A percentile compares a stretch with the other conserved stretches of the same genome.
Conservation (phyloP, 2,888 invertebrate genomes). For the Eucera pruinosa region DNA sequence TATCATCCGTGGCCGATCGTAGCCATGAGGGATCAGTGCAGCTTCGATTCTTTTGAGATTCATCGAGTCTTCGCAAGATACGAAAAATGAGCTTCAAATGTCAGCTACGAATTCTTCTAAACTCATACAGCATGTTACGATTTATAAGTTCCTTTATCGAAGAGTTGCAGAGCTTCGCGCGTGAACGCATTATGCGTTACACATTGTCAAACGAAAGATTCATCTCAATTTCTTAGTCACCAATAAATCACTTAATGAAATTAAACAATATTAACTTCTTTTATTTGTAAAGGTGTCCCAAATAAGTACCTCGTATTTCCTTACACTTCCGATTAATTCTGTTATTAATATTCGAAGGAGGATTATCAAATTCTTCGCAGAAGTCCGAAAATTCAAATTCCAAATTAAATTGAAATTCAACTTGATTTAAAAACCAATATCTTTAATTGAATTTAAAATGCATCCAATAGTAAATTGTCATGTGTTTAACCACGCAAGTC, state of each 20-base stretch:
- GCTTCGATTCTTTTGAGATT: conserved; percentile 31
- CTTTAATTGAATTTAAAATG: too few relatives aligned
- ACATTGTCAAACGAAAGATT: neutral
- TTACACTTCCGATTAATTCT: too few relatives aligned
- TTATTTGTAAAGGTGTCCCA: neutral
- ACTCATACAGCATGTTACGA: conserved; percentile 31
- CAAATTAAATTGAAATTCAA: too few relatives aligned
- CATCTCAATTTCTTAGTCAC: neutral
- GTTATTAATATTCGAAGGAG: too few relatives aligned
- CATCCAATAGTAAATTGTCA: too few relatives aligned
- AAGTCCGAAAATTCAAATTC: too few relatives aligned
- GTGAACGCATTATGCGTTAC: conserved; percentile 32
- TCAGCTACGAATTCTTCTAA: conserved; percentile 54
- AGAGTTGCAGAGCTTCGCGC: neutral
- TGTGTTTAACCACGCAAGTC: too few relatives aligned
- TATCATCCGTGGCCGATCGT: conserved; percentile 14
- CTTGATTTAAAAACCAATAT: too few relatives aligned
- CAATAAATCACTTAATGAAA: neutral
- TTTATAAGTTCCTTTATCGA: neutral
- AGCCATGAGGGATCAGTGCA: conserved; percentile 25
- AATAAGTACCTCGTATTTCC: too few relatives aligned
- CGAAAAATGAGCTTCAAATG: conserved; percentile 31
- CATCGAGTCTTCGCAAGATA: conserved; percentile 56
- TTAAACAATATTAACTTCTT: too few relatives aligned
- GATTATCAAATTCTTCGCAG: too few relatives aligned